Evolutionary conservation across 2,888 invertebrate genomes (phyloP), one percentile per base, ranked within the genome.

Genomic region (Hypomecis atomaria): DNA sequence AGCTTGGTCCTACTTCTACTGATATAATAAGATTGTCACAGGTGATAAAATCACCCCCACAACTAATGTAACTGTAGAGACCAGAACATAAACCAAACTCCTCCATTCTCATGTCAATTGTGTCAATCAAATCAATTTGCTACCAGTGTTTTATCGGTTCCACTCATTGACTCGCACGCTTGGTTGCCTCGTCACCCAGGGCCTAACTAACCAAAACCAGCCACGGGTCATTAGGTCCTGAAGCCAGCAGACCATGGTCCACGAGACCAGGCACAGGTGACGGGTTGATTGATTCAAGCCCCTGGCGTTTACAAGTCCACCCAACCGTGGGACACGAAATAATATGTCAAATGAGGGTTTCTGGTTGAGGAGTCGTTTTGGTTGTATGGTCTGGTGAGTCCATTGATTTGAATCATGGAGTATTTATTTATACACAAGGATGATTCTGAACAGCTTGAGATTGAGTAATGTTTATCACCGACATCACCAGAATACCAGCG

Each of bases 271-370:
- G 65, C 58, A 60, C 53, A 72, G 73, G 75, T 73, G 75, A 64
- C 55, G 66, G 73, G 49, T 69, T 75, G 75, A 76, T 76, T 76
- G 76, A 76, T 76, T 76, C 64, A 59, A 48, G 58, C 62, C 67
- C 59, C 69, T 70, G 65, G 68, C 66, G 67, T 74, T 75, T 74
- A 73, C 70, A 63, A 59, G 70, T 50, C 36, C 72, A 75, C 67
- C 76, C 71, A 69, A 65, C 63, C 74, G 68, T 67, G 68, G 66
- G 57, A 9, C 66, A 63, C 69, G 53, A 71, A 68, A 66, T 68
- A 66, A 71, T 66, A 45, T 58, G 58, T 54, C 42, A 37, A 59
- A 47, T 59, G 47, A 56, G 45, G 50, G 40, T 44, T 33, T 33
- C 38, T 33, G 9, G 13, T 37, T 56, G 47, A 36, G 37, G 55